These are phyloP conservation scores for Threskiornis aethiopicus DNA, from an alignment of 2,797 vertebrate species.

Conservation along the genomic window DNA sequence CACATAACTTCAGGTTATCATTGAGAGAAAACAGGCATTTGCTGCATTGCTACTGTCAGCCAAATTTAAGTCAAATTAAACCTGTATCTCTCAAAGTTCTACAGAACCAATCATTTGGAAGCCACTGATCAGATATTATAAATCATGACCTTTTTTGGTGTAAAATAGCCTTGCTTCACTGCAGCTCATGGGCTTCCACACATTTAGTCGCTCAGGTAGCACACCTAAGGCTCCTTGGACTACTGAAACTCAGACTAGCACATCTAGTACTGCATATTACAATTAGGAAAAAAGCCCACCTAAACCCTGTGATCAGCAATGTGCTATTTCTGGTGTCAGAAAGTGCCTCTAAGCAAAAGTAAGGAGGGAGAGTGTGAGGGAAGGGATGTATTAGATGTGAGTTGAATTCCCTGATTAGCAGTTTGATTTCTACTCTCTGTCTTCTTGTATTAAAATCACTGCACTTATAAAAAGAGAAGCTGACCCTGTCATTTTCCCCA, in stretches of 20 bases:
- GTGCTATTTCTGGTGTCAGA: background rate
- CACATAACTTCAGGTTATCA: background rate
- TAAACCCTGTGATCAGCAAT: background rate
- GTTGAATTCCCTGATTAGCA: background rate
- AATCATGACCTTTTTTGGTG: background rate
- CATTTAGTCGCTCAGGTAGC: background rate
- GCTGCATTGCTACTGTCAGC: background rate
- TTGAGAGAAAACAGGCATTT: background rate
- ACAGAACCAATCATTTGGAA: background rate
- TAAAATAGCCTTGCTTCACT: background rate
- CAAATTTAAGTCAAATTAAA: background rate
- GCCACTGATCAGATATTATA: background rate
- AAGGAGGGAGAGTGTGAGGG: background rate
- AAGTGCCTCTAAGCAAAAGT: background rate
- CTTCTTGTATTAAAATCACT: background rate
- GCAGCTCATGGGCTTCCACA: background rate
- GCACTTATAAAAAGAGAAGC: background rate
- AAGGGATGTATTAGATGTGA: background rate
- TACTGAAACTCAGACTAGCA: background rate
- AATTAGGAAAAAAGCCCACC: background rate
- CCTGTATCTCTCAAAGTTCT: background rate
- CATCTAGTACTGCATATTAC: background rate
- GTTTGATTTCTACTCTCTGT: background rate
- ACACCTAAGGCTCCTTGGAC: background rate
- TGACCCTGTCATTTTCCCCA: background rate